Percentiles rank a stretch among this genome's conserved stretches.
These are phyloP conservation scores for Hypsibius dujardini DNA, from an alignment of 1,140 invertebrate genomes.

Conservation along the genomic window DNA sequence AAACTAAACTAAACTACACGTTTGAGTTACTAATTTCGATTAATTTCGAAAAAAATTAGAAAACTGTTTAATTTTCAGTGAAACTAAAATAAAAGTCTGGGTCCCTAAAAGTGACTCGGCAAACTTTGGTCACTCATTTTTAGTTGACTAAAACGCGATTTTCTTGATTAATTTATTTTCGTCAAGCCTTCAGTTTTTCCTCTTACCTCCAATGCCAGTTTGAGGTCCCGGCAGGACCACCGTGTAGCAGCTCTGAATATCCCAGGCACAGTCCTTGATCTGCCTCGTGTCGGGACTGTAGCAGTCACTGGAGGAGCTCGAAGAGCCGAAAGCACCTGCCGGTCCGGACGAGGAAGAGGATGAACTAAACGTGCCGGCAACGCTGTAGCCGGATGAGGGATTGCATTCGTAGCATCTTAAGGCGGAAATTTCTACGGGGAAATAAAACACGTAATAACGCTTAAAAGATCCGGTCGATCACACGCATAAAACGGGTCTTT, in stretches of 20 bases:
- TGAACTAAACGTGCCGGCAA: not conserved
- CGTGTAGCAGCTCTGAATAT: not conserved
- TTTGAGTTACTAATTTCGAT: too few species aligned
- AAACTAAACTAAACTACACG: too few species aligned
- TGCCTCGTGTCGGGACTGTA: not conserved
- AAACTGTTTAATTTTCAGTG: too few species aligned
- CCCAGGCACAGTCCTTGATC: conserved; percentile 9
- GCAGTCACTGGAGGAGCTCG: conserved; percentile 9
- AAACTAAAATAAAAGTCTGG: too few species aligned
- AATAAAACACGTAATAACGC: not conserved
- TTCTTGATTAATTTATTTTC: too few species aligned
- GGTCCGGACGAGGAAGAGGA: conserved; percentile 2
- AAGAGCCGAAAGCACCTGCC: not conserved
- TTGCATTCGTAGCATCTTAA: conserved; percentile 16
- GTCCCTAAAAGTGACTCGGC: too few species aligned
- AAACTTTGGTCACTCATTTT: too few species aligned
- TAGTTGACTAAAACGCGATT: too few species aligned
- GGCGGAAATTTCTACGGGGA: not conserved
- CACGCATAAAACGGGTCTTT: too few species aligned
- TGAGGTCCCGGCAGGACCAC: not conserved
- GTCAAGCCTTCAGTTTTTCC: too few species aligned
- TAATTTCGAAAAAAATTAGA: too few species aligned
- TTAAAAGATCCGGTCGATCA: too few species aligned
- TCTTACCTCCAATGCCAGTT: not conserved
- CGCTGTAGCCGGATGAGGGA: not conserved